Evolutionary conservation across 2,888 invertebrate species (phyloP).

Genomic region (Acheta domesticus): DNA sequence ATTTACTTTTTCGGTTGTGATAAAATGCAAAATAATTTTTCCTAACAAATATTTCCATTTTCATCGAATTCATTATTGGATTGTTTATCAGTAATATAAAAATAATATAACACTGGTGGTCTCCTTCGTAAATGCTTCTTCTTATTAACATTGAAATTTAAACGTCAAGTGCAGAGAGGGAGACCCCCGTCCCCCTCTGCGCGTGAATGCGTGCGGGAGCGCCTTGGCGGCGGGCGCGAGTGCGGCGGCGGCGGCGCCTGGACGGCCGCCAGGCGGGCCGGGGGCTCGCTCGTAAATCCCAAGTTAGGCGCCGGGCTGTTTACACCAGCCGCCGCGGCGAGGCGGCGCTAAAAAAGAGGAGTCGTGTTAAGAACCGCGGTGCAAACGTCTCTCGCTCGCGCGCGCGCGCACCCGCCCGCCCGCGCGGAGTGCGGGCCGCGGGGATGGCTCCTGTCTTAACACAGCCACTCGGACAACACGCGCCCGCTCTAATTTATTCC

Average conservation of each 20-base stretch:
- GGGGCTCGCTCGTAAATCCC: conserved; percentile 26
- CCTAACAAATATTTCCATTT: too few relatives aligned
- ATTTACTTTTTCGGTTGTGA: too few relatives aligned
- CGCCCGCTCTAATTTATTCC: conserved; percentile 1
- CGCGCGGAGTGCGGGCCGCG: background rate
- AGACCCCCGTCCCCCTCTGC: too few relatives aligned
- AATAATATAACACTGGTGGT: too few relatives aligned
- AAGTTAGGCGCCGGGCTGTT: conserved; percentile 24
- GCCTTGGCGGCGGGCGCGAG: background rate
- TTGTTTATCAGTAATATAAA: too few relatives aligned
- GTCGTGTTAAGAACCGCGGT: background rate
- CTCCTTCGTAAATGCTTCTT: too few relatives aligned
- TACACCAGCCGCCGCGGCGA: conserved; percentile 19
- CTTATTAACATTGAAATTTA: too few relatives aligned
- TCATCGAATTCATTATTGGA: too few relatives aligned
- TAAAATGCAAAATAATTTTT: too few relatives aligned
- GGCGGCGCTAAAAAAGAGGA: background rate
- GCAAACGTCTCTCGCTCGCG: too few relatives aligned
- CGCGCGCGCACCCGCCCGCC: background rate
- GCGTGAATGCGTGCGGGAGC: too few relatives aligned
- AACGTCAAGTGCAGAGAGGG: too few relatives aligned
- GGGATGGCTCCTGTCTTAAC: conserved; percentile 18
- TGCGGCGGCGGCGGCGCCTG: background rate
- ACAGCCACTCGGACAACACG: background rate
- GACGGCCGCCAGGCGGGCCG: background rate